phyloP scores from a whole-genome alignment of 2,797 vertebrate species.

The Echiichthys vipera region DNA sequence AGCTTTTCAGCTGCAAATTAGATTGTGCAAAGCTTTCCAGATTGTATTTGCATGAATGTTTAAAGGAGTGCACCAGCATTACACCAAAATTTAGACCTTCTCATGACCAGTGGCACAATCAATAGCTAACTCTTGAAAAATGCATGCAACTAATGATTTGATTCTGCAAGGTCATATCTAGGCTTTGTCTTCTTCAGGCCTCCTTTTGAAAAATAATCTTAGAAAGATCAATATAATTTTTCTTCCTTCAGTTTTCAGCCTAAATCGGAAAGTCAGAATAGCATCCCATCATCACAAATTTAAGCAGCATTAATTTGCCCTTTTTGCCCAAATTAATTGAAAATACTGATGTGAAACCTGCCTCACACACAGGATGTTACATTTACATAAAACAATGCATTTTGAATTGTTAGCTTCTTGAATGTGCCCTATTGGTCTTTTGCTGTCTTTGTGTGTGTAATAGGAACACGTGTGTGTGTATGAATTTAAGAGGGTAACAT shows the following conservation, averaged over 20 bases:
- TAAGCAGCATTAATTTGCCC: conserved; percentile 16
- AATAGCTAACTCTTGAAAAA: conserved; percentile 24
- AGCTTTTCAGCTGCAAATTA: conserved; percentile 72
- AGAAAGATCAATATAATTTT: conserved; percentile 4
- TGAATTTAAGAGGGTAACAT: too few species aligned
- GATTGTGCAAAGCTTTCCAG: conserved; percentile 51
- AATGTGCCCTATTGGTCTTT: neutral
- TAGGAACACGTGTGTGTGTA: too few species aligned
- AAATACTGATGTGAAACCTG: conserved; percentile 14
- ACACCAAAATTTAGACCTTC: conserved; percentile 26
- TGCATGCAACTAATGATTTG: conserved; percentile 33
- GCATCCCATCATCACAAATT: neutral
- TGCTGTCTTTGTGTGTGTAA: neutral
- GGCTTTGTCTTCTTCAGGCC: neutral
- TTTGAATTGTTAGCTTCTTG: neutral
- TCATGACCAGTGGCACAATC: conserved; percentile 8
- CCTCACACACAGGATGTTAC: neutral
- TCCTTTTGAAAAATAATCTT: conserved; percentile 9
- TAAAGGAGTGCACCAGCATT: conserved; percentile 31
- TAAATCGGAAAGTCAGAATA: neutral
- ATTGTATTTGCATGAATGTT: conserved; percentile 59
- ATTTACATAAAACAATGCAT: neutral
- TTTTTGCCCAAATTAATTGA: conserved; percentile 17
- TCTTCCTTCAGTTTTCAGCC: neutral
- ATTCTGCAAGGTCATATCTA: conserved; percentile 1